Percentiles rank a stretch among this genome's conserved stretches.
Conservation (phyloP, 2,113 vertebrate genomes). For the Aix galericulata region DNA sequence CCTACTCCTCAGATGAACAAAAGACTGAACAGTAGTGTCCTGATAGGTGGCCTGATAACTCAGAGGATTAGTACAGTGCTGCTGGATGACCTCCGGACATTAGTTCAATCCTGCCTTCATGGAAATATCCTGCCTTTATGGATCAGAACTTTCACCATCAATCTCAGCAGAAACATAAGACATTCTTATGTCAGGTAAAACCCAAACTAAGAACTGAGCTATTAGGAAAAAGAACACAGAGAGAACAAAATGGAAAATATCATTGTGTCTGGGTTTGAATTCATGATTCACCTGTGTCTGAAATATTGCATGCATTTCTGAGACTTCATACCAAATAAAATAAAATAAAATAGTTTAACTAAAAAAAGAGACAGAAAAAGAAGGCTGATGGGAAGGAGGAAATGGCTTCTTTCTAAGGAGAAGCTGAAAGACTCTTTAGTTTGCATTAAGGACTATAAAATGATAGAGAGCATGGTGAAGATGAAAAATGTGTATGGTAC, state of each 20-base stretch:
- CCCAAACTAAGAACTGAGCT: not conserved
- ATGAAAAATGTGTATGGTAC: not conserved
- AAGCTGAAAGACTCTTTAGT: not conserved
- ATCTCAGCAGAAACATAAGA: not conserved
- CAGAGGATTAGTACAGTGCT: not conserved
- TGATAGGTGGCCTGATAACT: constrained; percentile 17
- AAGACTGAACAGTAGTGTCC: not conserved
- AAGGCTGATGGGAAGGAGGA: not conserved
- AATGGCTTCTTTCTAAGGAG: not conserved
- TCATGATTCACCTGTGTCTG: not conserved
- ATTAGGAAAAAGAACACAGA: not conserved
- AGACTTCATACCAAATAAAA: not conserved
- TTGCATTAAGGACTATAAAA: not conserved
- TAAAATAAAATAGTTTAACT: not conserved
- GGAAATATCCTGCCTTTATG: not conserved
- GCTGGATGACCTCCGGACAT: not conserved
- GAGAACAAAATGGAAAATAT: not conserved
- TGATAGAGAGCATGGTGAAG: not conserved
- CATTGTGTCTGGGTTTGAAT: not conserved
- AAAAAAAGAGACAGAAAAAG: not conserved
- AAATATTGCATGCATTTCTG: not conserved
- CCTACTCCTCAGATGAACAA: not conserved
- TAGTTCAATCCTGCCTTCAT: not conserved
- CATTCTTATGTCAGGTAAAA: not conserved
- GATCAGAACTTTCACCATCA: not conserved